Conservation (phyloP, 2,888 invertebrate species). For the Metalampra italica region DNA sequence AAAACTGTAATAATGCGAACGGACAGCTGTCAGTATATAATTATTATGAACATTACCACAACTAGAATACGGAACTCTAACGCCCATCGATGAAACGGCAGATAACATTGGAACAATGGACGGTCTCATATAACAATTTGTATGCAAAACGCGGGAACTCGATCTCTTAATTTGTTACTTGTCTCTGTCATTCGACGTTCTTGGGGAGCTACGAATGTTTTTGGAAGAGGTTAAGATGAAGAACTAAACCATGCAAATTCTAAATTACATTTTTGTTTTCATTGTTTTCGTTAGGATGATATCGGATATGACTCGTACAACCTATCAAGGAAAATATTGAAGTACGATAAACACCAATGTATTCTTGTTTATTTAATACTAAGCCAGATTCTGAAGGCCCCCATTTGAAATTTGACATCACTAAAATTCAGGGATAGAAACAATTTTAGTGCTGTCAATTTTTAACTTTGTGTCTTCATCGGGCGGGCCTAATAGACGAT, state of each 20-base stretch:
- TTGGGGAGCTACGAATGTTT: conserved; percentile 7
- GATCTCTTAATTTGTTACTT: conserved; percentile 58
- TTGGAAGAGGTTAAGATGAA: conserved; percentile 21
- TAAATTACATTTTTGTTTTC: too few species aligned
- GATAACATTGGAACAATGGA: conserved; percentile 55
- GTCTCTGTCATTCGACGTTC: conserved; percentile 49
- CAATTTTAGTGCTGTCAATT: too few species aligned
- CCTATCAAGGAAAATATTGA: too few species aligned
- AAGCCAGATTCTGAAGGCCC: too few species aligned
- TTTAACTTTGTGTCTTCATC: too few species aligned
- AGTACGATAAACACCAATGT: too few species aligned
- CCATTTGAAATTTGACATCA: too few species aligned
- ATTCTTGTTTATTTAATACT: too few species aligned
- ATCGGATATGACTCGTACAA: too few species aligned
- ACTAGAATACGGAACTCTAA: conserved; percentile 8
- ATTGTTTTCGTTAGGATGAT: too few species aligned
- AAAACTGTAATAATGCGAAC: conserved; percentile 14
- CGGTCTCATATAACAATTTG: conserved; percentile 65
- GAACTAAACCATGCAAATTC: not conserved
- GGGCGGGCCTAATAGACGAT: too few species aligned
- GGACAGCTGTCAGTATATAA: conserved; percentile 4
- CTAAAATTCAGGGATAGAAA: too few species aligned
- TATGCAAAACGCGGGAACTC: conserved; percentile 63
- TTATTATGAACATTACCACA: conserved; percentile 12
- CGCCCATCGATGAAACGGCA: conserved; percentile 10